phyloP scores from a whole-genome alignment of 2,113 vertebrate species.

The Hoplias malabaricus region DNA sequence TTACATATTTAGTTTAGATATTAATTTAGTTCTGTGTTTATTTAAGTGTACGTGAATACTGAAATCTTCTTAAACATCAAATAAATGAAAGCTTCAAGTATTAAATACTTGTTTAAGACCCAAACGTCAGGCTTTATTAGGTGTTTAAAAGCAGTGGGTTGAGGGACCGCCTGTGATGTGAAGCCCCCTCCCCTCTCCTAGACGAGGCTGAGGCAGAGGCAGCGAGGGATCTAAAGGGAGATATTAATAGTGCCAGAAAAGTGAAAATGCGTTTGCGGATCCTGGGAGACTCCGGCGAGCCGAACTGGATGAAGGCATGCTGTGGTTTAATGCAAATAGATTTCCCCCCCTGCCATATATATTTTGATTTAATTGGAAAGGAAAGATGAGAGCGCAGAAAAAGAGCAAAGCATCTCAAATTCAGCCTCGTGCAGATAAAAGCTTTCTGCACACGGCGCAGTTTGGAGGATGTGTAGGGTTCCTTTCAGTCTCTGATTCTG shows the following conservation, averaged over 20 bases:
- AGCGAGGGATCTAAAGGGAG: neutral
- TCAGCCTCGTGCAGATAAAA: neutral
- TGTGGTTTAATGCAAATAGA: conserved; percentile 37
- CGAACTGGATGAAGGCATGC: conserved; percentile 16
- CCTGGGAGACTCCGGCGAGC: neutral
- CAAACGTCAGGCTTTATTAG: neutral
- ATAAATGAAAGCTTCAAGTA: neutral
- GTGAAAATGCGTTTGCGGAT: conserved; percentile 23
- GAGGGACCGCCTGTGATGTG: neutral
- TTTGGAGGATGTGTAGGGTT: neutral
- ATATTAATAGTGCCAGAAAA: conserved; percentile 54
- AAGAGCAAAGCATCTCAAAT: conserved; percentile 9
- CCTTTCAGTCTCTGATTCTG: neutral
- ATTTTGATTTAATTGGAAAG: conserved; percentile 27
- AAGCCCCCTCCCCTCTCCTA: conserved; percentile 15
- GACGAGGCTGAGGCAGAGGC: neutral
- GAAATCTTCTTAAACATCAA: neutral
- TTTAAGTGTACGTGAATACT: no score
- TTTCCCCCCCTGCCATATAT: neutral
- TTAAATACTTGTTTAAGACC: neutral
- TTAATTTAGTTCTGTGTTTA: no score
- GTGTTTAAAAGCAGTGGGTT: neutral
- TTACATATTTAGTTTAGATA: no score
- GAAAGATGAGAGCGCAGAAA: conserved; percentile 10
- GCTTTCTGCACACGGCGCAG: neutral